Evolutionary conservation across 2,888 invertebrate genomes (phyloP).

Genomic region (Venustoraphidia nigricollis): DNA sequence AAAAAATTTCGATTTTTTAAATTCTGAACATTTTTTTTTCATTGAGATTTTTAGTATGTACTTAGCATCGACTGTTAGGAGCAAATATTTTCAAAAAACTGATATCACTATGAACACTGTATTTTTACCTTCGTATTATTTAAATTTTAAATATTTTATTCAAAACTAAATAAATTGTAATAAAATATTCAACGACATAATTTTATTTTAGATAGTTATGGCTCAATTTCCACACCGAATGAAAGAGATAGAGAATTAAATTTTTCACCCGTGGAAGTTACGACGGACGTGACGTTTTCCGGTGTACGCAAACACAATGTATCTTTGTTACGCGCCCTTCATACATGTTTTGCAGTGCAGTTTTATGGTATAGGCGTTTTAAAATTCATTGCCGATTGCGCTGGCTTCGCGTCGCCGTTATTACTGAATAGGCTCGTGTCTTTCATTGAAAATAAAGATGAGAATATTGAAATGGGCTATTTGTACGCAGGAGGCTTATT

Average conservation of each 20-base stretch:
- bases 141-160: not conserved
- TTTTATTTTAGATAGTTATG: not conserved
- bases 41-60: no score
- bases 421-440: conserved; percentile 67
- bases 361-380: conserved; percentile 75
- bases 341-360: conserved; percentile 60
- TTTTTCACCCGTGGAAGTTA: no score
- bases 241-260: no score
- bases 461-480: conserved; percentile 47
- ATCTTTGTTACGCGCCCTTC: conserved; percentile 50
- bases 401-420: conserved; percentile 80
- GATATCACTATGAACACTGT: not conserved
- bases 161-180: not conserved
- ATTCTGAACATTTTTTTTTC: no score
- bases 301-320: conserved; percentile 22
- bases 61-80: no score
- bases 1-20: no score
- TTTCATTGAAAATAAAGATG: conserved; percentile 57
- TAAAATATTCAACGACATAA: not conserved
- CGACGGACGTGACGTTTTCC: conserved; percentile 9
- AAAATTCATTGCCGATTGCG: conserved; percentile 66
- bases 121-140: not conserved
- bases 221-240: not conserved
- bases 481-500: conserved; percentile 51
- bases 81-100: no score